Conservation (phyloP, 2,888 invertebrate species). For the Cotesia congregata region DNA sequence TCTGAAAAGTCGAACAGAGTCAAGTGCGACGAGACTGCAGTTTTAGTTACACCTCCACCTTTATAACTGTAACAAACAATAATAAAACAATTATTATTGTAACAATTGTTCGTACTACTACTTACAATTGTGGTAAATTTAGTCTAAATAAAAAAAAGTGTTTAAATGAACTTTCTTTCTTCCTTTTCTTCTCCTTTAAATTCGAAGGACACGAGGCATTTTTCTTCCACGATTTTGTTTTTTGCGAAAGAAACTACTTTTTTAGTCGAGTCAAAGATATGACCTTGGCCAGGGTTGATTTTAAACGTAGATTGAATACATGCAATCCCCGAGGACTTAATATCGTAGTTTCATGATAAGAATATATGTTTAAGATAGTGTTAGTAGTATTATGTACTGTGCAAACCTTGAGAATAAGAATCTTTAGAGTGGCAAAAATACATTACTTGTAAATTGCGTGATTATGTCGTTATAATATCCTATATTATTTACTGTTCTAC, state of each 20-base stretch:
- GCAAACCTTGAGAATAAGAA: not conserved
- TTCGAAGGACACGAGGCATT: not conserved
- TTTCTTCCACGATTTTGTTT: not conserved
- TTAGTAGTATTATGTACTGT: not conserved
- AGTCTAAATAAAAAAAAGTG: not conserved
- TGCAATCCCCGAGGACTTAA: constrained; percentile 26
- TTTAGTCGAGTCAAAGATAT: not conserved
- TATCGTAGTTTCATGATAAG: not conserved
- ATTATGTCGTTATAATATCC: not conserved
- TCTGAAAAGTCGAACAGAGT: not conserved
- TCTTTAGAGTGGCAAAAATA: not conserved
- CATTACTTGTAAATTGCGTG: not conserved
- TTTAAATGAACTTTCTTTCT: not conserved
- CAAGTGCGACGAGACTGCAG: not conserved
- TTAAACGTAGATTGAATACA: constrained; percentile 18
- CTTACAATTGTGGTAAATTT: not conserved
- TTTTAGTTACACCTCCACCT: not conserved
- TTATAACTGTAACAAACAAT: not conserved
- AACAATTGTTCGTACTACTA: no score
- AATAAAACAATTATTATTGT: not conserved
- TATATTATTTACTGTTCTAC: not conserved
- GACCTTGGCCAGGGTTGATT: constrained; percentile 18
- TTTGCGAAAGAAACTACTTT: not conserved
- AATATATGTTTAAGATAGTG: not conserved
- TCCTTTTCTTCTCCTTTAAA: not conserved